phyloP scores from a whole-genome alignment of 1,140 invertebrate species.

The Eciton burchellii region DNA sequence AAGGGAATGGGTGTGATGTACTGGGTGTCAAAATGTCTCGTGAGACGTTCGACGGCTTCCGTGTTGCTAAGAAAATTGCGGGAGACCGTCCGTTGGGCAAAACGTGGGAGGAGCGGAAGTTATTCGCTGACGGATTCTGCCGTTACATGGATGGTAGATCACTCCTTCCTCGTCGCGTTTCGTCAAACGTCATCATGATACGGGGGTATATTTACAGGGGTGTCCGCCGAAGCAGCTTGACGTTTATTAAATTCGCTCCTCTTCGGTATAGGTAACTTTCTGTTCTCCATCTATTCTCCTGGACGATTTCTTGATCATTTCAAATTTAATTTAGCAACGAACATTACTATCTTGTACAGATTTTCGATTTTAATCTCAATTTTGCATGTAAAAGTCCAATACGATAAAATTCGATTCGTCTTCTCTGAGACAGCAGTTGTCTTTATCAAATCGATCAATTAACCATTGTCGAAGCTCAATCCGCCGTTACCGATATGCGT shows the following conservation, averaged over 20 bases:
- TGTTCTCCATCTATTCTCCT: background rate
- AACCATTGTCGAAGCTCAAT: constrained; percentile 12
- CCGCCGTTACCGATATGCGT: background rate
- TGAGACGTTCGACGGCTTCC: constrained; percentile 45
- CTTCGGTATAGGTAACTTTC: background rate
- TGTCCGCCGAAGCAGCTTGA: background rate
- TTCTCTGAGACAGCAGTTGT: background rate
- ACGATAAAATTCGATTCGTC: background rate
- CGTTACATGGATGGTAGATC: background rate
- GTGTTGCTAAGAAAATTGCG: constrained; percentile 29
- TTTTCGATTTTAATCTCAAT: background rate
- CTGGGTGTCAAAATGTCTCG: constrained; percentile 61
- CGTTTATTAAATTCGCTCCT: constrained; percentile 22
- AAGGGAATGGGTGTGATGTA: constrained; percentile 70
- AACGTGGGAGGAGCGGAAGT: background rate
- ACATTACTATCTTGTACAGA: background rate
- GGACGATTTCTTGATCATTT: background rate
- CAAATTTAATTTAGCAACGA: background rate
- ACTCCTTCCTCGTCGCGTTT: background rate
- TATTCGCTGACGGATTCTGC: constrained; percentile 12
- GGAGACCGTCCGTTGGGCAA: constrained; percentile 2
- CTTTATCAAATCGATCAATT: background rate
- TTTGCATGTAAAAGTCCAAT: background rate
- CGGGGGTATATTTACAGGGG: background rate
- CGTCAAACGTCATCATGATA: background rate